Percentiles rank a stretch among this genome's conserved stretches.
phyloP scores from a whole-genome alignment of 2,888 invertebrate species.

The Watsonalla binaria region DNA sequence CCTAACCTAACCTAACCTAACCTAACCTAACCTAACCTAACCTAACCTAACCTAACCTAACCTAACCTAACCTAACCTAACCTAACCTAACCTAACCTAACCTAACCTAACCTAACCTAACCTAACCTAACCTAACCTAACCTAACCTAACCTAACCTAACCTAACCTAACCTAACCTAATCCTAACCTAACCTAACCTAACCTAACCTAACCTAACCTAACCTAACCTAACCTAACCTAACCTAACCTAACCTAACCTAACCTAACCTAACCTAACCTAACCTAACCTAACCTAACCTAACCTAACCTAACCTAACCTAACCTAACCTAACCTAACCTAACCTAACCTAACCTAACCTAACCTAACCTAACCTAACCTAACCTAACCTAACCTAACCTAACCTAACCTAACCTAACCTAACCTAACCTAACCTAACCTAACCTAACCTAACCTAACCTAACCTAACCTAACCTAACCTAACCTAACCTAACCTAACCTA shows the following conservation, averaged over 20 bases:
- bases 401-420: conserved; percentile 8
- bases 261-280: conserved; percentile 4
- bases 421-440: conserved; percentile 12
- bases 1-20: conserved; percentile 15
- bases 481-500: conserved; percentile 10
- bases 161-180: conserved; percentile 2
- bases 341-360: conserved; percentile 16
- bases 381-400: conserved; percentile 10
- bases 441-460: conserved; percentile 14
- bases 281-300: conserved; percentile 2
- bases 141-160: conserved; percentile 5
- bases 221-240: conserved; percentile 6
- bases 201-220: conserved; percentile 3
- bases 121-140: conserved; percentile 3
- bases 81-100: not conserved
- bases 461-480: conserved; percentile 12
- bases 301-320: conserved; percentile 2
- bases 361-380: conserved; percentile 11
- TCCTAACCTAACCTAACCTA: not conserved
- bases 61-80: conserved; percentile 9
- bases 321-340: conserved; percentile 9
- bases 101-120: conserved; percentile 8
- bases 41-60: conserved; percentile 14
- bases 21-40: conserved; percentile 14
- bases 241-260: conserved; percentile 6